These are phyloP conservation scores for Metridium senile DNA, from an alignment of 92 coral and sea anemone genomes.

Conservation along the genomic window DNA sequence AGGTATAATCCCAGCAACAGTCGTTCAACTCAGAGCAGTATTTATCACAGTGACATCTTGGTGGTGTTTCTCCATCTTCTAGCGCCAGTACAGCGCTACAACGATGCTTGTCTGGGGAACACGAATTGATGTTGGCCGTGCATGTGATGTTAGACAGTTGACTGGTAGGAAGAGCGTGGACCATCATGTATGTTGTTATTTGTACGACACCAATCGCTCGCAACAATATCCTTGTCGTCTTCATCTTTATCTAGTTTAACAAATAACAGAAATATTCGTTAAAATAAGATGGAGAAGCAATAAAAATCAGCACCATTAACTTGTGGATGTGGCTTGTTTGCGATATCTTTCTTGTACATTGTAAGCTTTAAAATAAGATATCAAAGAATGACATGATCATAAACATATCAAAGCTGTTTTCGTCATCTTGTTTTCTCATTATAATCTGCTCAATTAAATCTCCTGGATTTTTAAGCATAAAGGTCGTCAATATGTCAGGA, in stretches of 20 bases:
- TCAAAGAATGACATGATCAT: not conserved
- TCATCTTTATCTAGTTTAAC: not conserved
- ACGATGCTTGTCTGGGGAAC: conserved; percentile 3
- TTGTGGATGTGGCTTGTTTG: not conserved
- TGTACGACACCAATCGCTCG: not conserved
- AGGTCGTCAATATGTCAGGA: too few relatives aligned
- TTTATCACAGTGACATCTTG: conserved; percentile 44
- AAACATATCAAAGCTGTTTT: not conserved
- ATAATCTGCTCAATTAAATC: not conserved
- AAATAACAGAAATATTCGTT: too few relatives aligned
- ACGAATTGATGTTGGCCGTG: not conserved
- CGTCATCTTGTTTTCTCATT: not conserved
- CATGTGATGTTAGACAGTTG: not conserved
- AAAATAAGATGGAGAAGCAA: too few relatives aligned
- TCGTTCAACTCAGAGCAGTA: conserved; percentile 35
- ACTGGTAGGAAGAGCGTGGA: not conserved
- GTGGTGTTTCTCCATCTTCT: conserved; percentile 17
- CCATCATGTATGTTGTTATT: not conserved
- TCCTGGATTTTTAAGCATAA: not conserved
- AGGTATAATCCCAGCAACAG: conserved; percentile 42
- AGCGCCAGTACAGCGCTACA: conserved; percentile 2
- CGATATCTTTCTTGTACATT: not conserved
- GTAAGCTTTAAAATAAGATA: not conserved
- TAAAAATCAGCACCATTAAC: not conserved
- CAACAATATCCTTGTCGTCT: not conserved